Evolutionary conservation across 2,797 vertebrate species (phyloP).

Genomic region (Xerus rutilus): DNA sequence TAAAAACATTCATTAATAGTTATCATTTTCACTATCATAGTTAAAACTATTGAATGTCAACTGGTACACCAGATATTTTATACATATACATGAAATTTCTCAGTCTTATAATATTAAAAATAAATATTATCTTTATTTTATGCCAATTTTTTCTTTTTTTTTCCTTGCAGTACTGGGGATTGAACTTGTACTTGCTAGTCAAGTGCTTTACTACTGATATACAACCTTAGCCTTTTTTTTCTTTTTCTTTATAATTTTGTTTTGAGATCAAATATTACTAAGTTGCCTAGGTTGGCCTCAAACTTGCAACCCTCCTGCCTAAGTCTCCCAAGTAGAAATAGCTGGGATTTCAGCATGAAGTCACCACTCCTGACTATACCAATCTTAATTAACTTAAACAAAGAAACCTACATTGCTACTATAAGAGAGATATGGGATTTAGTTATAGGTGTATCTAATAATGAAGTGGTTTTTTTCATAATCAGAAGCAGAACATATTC

Average conservation of each 20-base stretch:
- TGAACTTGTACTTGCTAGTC: no score
- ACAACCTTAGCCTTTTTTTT: no score
- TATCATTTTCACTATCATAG: neutral
- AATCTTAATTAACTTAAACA: constrained; percentile 7
- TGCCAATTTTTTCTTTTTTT: neutral
- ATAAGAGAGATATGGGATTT: neutral
- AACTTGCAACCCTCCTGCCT: no score
- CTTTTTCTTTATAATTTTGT: no score
- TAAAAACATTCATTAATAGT: neutral
- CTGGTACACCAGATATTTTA: neutral
- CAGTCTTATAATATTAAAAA: neutral
- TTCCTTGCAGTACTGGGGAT: no score
- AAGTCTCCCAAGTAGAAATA: no score
- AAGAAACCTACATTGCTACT: neutral
- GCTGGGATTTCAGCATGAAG: no score
- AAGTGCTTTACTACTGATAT: no score
- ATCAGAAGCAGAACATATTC: neutral
- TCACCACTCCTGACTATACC: neutral
- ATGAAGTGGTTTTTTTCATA: neutral
- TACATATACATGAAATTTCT: neutral
- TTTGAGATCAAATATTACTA: no score
- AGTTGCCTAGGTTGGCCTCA: no score
- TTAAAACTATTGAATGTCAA: constrained; percentile 39
- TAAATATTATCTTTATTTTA: neutral
- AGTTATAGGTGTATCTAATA: neutral